Evolutionary conservation across 2,888 invertebrate genomes (phyloP), one percentile per base, ranked within the genome.

Genomic region (Drosophila macrospina): DNA sequence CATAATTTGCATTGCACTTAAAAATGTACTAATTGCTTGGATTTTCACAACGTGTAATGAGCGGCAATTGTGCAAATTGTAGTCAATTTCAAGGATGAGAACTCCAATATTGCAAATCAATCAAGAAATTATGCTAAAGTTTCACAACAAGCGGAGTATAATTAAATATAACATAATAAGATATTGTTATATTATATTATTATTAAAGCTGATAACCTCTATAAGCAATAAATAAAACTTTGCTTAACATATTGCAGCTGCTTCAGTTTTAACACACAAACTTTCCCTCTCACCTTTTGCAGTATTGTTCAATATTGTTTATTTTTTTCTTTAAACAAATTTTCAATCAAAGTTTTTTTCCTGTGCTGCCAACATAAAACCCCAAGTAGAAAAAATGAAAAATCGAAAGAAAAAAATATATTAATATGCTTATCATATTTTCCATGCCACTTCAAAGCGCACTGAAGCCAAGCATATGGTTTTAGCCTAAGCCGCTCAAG

Each of bases 21-120:
- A 84, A 81, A 78, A 86, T 83, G 69, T 84, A 85, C 85, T 81
- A 83, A 83, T 81, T 86, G 82, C 79, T 85, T 78, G 84, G 74
- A 67, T 80, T 81, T 74, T 70, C 51, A 55, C 42, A 41, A 32
- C 45, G 54, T 42, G 64, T 80, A 86, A 84, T 70, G 67, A 68
- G 67, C 67, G 59, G 59, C 86, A 78, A 72, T 64, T 74, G 66
- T 80, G 69, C 51, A 63, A 67, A 74, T 65, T 69, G 63, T 44
- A 65, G 68, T 41, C 36, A 32, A 32, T 65, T 55, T 26, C 34
- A 51, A 24, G 34, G 4, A 50, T 20, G 28, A 28, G 7, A 36
- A 44, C 10, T 30, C 41, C 39, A 32, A 56, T 15, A 20, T n/a
- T 13, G 10, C 20, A 36, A 61, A 63, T 74, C 69, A 63, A 63